Percentiles rank a stretch among this genome's conserved stretches.
phyloP scores from a whole-genome alignment of 2,797 vertebrate species.

The Mormyrus proboscirostris region DNA sequence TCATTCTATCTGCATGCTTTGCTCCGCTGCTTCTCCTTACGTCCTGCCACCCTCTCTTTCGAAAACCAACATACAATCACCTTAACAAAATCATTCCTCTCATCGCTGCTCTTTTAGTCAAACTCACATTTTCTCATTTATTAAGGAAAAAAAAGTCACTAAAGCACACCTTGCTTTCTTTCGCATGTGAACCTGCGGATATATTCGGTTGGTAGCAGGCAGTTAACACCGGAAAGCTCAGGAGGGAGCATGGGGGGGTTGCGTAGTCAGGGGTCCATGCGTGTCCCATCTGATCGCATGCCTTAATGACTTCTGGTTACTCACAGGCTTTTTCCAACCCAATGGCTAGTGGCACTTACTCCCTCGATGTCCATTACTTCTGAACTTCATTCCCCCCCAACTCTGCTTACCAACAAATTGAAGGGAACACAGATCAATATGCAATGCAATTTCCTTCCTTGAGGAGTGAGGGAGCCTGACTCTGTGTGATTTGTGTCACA shows the following conservation, averaged over 20 bases:
- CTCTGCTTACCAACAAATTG: constrained; percentile 43
- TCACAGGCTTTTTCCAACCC: constrained; percentile 15
- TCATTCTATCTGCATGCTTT: background rate
- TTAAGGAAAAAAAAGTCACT: background rate
- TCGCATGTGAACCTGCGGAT: background rate
- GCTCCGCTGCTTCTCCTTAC: background rate
- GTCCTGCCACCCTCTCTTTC: background rate
- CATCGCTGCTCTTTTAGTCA: background rate
- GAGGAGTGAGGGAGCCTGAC: constrained; percentile 25
- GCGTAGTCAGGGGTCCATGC: background rate
- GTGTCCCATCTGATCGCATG: constrained; percentile 13
- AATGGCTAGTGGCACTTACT: background rate
- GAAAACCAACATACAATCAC: background rate
- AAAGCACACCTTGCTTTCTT: background rate
- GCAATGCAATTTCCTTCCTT: constrained; percentile 49
- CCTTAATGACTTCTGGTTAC: constrained; percentile 20
- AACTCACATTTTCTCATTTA: background rate
- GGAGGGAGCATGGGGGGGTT: background rate
- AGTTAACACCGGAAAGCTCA: background rate
- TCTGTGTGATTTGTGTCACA: constrained; percentile 18
- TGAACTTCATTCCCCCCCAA: constrained; percentile 43
- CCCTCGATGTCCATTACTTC: constrained; percentile 38
- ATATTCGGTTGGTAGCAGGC: background rate
- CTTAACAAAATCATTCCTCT: background rate
- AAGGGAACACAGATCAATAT: constrained; percentile 53